phyloP scores from a whole-genome alignment of 2,797 vertebrate species.

The Esox masquinongy region DNA sequence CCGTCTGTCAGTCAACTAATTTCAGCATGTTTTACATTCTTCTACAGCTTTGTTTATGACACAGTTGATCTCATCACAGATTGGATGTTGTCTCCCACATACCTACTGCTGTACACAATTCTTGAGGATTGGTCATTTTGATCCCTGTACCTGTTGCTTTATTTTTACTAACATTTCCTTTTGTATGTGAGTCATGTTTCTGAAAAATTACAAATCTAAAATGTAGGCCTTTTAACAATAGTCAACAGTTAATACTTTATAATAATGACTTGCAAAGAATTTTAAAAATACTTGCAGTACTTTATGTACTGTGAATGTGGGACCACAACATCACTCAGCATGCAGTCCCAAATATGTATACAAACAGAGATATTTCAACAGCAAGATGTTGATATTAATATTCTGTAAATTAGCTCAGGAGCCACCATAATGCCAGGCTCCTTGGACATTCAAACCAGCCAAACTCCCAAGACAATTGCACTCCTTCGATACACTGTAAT shows the following conservation, averaged over 20 bases:
- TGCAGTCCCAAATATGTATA: too few species aligned
- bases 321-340: too few species aligned
- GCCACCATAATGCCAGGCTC: neutral
- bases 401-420: neutral
- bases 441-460: slow-evolving; percentile 1
- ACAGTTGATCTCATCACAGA: slow-evolving; percentile 23
- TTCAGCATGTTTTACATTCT: slow-evolving; percentile 51
- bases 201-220: too few species aligned
- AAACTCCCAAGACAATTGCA: neutral
- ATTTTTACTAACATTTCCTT: neutral
- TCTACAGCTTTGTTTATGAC: slow-evolving; percentile 17
- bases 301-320: too few species aligned
- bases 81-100: slow-evolving; percentile 18
- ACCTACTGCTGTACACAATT: neutral
- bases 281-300: too few species aligned
- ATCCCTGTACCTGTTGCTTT: neutral
- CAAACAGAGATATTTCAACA: neutral
- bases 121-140: neutral
- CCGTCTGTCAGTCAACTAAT: slow-evolving; percentile 9
- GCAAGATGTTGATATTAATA: neutral
- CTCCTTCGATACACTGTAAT: slow-evolving; percentile 10
- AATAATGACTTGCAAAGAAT: too few species aligned
- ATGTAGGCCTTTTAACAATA: too few species aligned
- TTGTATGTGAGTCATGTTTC: too few species aligned
- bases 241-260: too few species aligned